Percentiles rank a stretch among this genome's conserved stretches.
phyloP scores from a whole-genome alignment of 2,797 vertebrate genomes.

The Hylomyscus alleni region DNA sequence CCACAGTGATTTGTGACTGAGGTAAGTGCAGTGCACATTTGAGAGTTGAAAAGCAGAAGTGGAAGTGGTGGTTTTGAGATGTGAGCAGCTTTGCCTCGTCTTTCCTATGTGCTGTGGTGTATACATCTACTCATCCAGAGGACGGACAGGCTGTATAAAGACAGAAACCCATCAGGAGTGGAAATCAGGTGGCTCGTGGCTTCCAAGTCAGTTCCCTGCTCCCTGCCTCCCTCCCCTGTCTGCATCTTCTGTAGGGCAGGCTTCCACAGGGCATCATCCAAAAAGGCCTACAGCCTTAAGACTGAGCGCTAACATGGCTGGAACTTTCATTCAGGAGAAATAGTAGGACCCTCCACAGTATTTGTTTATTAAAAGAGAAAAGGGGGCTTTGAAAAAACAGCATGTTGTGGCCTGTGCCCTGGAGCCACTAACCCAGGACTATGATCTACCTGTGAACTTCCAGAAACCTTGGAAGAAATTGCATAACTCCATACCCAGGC shows the following conservation, averaged over 20 bases:
- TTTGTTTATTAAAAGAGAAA: background rate
- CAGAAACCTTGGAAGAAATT: background rate
- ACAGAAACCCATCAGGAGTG: slow-evolving; percentile 29
- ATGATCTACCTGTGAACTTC: background rate
- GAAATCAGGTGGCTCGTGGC: background rate
- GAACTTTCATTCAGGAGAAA: background rate
- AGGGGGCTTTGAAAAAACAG: background rate
- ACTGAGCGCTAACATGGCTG: background rate
- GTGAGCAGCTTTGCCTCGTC: background rate
- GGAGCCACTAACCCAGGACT: background rate
- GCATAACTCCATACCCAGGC: background rate
- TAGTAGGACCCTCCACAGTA: background rate
- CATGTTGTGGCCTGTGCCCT: background rate
- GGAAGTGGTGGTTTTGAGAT: background rate
- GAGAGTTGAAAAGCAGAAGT: background rate
- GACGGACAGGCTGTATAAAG: background rate
- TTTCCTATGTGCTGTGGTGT: slow-evolving; percentile 6
- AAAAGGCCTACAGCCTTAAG: background rate
- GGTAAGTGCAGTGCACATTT: background rate
- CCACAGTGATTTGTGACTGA: slow-evolving; percentile 2
- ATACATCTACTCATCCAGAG: background rate
- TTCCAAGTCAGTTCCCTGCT: background rate
- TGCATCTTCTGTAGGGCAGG: background rate
- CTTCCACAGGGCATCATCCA: background rate
- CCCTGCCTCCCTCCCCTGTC: background rate